Base-by-base conservation (phyloP, 2,797 vertebrate genomes). In the Diplodus sargus region DNA sequence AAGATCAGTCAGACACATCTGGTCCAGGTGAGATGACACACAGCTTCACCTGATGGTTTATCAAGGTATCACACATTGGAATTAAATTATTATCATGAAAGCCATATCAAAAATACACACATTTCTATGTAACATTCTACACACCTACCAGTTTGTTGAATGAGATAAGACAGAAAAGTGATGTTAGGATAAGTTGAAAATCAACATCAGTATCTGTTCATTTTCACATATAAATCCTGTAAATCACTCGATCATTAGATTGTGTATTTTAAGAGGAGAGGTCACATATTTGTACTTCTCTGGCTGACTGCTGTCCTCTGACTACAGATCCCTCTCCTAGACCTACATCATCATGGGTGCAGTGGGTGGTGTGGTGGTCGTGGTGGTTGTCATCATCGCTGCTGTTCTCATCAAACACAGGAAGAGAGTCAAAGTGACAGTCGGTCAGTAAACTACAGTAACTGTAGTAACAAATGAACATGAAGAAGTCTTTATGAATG, bases 351-450 rank as follows among this genome's bases (percentile, higher is more conserved):
- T 74, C 52, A 20, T 61, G 7, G 65, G 57, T 4, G 60, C 20
- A 1, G 69, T 42, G 63, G 53, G 67, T 20, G 61, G 15, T 12
- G 20, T 0, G 20, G 11, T 70, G 51, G n/a, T 39, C 3, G 11
- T 85, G 57, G 18, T 81, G 34, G 13, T 61, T 0, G 0, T 61
- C 64, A 47, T 63, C 28, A 28, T 28, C 1, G 0, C 42, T 54
- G 68, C 6, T 39, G 56, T 70, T 47, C 12, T 81, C 22, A 39
- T 84, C 23, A 78, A 23, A 79, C 18, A 10, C 81, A 81, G 53
- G 43, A 78, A 42, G 54, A 57, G 17, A 73, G 6, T 5, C 34
- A 43, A 52, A 28, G 11, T 3, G 34, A 66, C 39, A 22, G 71
- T 53, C 0, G 70, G 78, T 81, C 59, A 69, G 77, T 64, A 11